Evolutionary conservation across 2,797 vertebrate species (phyloP).

Genomic region (Microctenopoma stevenorrisi): DNA sequence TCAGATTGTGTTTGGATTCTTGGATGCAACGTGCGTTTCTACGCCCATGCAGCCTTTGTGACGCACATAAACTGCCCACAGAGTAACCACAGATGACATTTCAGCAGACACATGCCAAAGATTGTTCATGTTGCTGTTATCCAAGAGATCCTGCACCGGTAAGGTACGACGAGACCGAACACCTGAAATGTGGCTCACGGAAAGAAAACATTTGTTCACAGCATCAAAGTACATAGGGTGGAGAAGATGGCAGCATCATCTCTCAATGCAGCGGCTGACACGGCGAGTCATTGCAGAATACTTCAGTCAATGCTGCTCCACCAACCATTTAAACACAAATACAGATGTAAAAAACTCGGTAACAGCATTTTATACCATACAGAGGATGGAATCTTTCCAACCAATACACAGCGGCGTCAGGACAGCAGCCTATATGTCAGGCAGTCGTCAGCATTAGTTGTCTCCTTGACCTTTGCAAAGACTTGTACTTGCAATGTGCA

Average conservation of each 20-base stretch:
- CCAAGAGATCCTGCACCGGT: not conserved
- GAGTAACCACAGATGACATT: conserved; percentile 23
- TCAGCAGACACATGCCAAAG: conserved; percentile 8
- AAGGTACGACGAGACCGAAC: not conserved
- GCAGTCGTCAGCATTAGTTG: not conserved
- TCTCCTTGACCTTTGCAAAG: not conserved
- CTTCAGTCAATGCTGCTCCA: not conserved
- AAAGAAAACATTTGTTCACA: not conserved
- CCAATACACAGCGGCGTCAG: not conserved
- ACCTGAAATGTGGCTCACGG: not conserved
- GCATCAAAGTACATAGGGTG: not conserved
- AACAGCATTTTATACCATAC: not conserved
- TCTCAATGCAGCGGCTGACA: not conserved
- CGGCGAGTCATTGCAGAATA: not conserved
- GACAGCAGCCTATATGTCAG: too few species aligned
- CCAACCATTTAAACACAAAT: conserved; percentile 21
- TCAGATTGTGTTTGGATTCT: conserved; percentile 9
- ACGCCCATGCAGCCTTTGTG: conserved; percentile 8
- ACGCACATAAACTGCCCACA: conserved; percentile 8
- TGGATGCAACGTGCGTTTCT: conserved; percentile 7
- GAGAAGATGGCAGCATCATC: not conserved
- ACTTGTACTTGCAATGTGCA: not conserved
- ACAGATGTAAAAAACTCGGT: not conserved
- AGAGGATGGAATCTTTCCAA: not conserved
- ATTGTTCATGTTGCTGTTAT: not conserved